Evolutionary conservation across 2,113 vertebrate genomes (phyloP).

Genomic region (Pterocles burchelli): DNA sequence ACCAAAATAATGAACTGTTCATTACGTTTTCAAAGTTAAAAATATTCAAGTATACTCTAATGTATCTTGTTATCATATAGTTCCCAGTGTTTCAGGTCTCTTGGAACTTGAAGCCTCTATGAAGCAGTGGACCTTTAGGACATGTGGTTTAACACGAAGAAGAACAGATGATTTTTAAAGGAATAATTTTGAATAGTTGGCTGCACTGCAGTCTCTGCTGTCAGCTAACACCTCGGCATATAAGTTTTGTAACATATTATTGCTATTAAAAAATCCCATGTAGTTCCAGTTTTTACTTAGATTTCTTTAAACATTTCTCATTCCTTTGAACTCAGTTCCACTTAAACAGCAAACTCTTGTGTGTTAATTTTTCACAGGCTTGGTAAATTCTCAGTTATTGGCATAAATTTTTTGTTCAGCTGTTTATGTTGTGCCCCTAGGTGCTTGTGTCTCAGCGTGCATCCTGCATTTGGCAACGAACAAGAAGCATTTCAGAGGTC

Average conservation of each 20-base stretch:
- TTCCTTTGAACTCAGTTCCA: constrained; percentile 7
- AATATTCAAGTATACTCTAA: not conserved
- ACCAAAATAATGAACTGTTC: not conserved
- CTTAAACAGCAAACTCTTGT: not conserved
- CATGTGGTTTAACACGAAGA: not conserved
- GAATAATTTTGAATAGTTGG: not conserved
- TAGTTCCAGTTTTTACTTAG: not conserved
- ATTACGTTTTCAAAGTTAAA: not conserved
- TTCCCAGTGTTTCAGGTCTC: not conserved
- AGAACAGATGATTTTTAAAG: not conserved
- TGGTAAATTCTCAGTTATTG: not conserved
- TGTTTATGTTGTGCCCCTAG: constrained; percentile 29
- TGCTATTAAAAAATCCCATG: not conserved
- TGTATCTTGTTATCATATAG: not conserved
- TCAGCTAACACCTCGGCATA: not conserved
- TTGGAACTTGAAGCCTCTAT: not conserved
- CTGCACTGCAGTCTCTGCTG: not conserved
- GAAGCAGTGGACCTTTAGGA: not conserved
- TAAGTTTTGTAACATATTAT: not conserved
- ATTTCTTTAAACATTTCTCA: not conserved
- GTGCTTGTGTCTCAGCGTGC: not conserved
- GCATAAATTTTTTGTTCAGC: constrained; percentile 2
- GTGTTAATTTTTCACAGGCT: not conserved
- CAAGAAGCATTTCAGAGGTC: not conserved
- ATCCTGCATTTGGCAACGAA: not conserved